A percentile compares a stretch with the other conserved stretches of the same genome.
Conservation (phyloP, 92 coral and sea anemone genomes). For the Epizoanthus scotinus region DNA sequence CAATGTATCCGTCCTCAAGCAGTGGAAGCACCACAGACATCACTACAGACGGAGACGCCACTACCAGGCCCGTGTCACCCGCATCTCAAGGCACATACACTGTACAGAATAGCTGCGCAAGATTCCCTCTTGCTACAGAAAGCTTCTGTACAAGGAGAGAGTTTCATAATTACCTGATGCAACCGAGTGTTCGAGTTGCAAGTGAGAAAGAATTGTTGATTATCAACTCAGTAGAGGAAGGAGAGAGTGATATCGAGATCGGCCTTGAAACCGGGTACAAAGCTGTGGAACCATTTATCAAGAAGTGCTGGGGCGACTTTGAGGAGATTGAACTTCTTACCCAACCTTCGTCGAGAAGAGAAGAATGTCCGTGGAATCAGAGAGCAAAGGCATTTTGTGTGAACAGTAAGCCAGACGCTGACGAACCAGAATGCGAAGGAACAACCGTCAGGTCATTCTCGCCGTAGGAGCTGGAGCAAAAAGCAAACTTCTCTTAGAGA, state of each 20-base stretch:
- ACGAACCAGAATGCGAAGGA: not conserved
- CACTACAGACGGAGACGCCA: conserved; percentile 4
- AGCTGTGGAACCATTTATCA: conserved; percentile 30
- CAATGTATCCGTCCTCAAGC: conserved; percentile 22
- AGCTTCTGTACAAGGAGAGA: conserved; percentile 4
- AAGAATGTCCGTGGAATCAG: not conserved
- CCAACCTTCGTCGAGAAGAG: not conserved
- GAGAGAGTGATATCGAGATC: not conserved
- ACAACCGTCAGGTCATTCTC: not conserved
- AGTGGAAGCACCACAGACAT: conserved; percentile 4
- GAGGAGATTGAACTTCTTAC: conserved; percentile 36
- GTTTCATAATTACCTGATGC: conserved; percentile 5
- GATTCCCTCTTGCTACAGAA: not conserved
- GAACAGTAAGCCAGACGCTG: not conserved
- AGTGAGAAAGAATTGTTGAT: not conserved
- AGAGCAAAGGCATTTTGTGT: not conserved
- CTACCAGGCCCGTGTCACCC: not conserved
- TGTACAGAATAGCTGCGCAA: not conserved
- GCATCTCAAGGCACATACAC: conserved; percentile 11
- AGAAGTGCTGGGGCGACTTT: conserved; percentile 29
- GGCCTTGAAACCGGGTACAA: not conserved
- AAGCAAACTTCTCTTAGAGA: not conserved
- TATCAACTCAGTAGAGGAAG: not conserved
- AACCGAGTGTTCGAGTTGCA: conserved; percentile 19
- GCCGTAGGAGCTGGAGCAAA: not conserved